Evolutionary conservation across 2,797 vertebrate species (phyloP).

Genomic region (Otus scops): DNA sequence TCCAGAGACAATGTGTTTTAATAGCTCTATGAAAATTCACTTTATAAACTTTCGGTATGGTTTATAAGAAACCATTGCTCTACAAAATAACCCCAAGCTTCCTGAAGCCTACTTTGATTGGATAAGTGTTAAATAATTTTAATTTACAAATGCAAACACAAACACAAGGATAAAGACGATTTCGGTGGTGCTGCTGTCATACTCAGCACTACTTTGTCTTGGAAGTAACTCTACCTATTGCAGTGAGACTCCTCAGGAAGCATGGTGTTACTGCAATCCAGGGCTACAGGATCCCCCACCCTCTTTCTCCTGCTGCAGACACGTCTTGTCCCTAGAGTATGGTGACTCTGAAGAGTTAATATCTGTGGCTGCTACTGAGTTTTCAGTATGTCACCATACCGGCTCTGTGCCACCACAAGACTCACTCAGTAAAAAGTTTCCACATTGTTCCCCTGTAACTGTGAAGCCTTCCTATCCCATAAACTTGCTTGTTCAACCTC

Average conservation of each 20-base stretch:
- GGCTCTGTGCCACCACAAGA: not conserved
- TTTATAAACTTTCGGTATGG: not conserved
- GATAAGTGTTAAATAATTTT: not conserved
- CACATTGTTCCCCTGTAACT: not conserved
- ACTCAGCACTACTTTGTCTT: not conserved
- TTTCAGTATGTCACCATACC: not conserved
- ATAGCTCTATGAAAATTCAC: not conserved
- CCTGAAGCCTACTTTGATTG: not conserved
- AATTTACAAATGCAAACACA: not conserved
- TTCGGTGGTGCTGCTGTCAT: not conserved
- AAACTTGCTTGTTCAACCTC: not conserved
- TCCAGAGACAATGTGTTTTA: not conserved
- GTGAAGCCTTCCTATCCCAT: not conserved
- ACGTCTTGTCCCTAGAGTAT: not conserved
- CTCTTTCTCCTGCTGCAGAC: not conserved
- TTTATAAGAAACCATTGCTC: not conserved
- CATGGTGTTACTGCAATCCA: rapidly evolving
- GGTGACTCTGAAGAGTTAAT: not conserved
- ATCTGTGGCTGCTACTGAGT: not conserved
- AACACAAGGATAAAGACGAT: not conserved
- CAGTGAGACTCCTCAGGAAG: not conserved
- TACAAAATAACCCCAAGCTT: not conserved
- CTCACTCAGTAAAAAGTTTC: not conserved
- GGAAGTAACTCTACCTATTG: not conserved
- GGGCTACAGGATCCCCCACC: not conserved